Conservation (phyloP, 2,113 vertebrate species). For the Gadus macrocephalus region DNA sequence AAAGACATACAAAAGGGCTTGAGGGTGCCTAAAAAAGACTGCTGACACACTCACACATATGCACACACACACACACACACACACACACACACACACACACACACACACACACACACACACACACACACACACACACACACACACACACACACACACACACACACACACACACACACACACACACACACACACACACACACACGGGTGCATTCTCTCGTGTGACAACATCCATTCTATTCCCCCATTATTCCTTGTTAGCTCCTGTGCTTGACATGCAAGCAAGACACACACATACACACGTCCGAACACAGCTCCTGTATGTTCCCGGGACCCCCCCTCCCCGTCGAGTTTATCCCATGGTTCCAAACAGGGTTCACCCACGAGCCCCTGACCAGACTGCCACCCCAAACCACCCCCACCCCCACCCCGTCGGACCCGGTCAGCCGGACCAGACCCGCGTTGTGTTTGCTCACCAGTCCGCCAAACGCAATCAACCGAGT, state of each 20-base stretch:
- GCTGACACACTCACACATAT: constrained; percentile 2
- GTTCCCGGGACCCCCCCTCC: constrained; percentile 20
- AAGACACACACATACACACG: constrained; percentile 16
- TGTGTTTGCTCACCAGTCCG: constrained; percentile 35
- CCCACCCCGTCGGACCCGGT: not conserved
- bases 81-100: constrained; percentile 4
- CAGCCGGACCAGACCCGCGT: constrained; percentile 10
- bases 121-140: constrained; percentile 11
- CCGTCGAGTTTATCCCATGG: not conserved
- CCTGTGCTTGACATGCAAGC: constrained; percentile 14
- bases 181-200: constrained; percentile 2
- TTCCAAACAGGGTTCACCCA: no score
- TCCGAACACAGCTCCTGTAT: constrained; percentile 28
- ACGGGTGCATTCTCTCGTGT: constrained; percentile 7
- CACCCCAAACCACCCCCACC: not conserved
- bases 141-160: not conserved
- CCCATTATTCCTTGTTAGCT: constrained; percentile 4
- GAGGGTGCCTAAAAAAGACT: not conserved
- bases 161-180: not conserved
- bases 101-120: constrained; percentile 10
- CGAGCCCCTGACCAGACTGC: no score
- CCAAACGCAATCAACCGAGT: constrained; percentile 20
- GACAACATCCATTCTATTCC: constrained; percentile 9
- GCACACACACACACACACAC: not conserved
- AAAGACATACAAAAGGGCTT: constrained; percentile 26